These are phyloP conservation scores for Nasonia vitripennis DNA, from an alignment of 1,140 invertebrate genomes.

Conservation along the genomic window DNA sequence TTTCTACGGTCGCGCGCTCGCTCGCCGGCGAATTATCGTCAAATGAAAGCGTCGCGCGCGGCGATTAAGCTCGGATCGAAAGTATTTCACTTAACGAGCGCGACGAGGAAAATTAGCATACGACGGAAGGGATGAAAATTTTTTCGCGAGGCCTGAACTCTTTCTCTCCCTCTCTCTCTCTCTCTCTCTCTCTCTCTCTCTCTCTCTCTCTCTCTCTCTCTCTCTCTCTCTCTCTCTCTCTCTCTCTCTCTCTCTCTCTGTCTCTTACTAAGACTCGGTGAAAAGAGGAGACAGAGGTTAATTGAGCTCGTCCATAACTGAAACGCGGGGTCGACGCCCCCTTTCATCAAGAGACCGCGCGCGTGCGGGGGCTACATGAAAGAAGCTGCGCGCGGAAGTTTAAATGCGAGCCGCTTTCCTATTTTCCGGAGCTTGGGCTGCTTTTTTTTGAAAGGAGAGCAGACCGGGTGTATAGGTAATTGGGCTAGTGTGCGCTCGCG, in stretches of 20 bases:
- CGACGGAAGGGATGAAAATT: neutral
- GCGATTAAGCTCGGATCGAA: conserved; percentile 59
- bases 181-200: neutral
- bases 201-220: neutral
- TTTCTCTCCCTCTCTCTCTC: neutral
- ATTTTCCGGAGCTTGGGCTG: neutral
- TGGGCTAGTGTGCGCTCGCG: no score
- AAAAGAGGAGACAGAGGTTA: conserved; percentile 36
- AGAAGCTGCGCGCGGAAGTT: conserved; percentile 8
- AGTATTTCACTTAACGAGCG: conserved; percentile 58
- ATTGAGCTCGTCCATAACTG: conserved; percentile 49
- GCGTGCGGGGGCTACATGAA: neutral
- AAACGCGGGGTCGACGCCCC: conserved; percentile 37
- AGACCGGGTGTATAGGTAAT: neutral
- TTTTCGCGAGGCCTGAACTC: conserved; percentile 1
- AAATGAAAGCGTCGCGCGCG: conserved; percentile 54
- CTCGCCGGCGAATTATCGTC: conserved; percentile 61
- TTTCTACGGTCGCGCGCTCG: conserved; percentile 56
- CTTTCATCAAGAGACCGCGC: conserved; percentile 7
- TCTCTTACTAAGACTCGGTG: neutral
- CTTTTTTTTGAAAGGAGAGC: neutral
- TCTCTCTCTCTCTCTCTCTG: neutral
- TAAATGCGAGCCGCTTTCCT: neutral
- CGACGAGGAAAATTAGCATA: conserved; percentile 12
- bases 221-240: neutral